phyloP scores from a whole-genome alignment of 2,113 vertebrate species.

The Eira barbara region DNA sequence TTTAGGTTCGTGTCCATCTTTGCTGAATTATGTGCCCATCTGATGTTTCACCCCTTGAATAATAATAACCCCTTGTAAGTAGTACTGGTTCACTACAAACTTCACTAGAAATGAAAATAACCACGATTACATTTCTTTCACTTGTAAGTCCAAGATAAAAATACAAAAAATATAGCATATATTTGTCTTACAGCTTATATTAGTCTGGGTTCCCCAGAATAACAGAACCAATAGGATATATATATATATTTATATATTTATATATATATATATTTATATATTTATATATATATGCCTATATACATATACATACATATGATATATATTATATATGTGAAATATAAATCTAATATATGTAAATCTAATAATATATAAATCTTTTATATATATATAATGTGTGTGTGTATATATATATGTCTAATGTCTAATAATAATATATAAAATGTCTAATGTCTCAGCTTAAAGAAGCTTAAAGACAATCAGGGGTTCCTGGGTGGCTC shows the following conservation, averaged over 20 bases:
- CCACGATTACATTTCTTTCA: not conserved
- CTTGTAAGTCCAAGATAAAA: not conserved
- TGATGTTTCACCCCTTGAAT: not conserved
- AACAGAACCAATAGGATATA: not conserved
- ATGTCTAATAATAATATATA: too few relatives aligned
- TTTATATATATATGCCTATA: not conserved
- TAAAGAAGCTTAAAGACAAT: not conserved
- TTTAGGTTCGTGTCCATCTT: not conserved
- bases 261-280: too few relatives aligned
- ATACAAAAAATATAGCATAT: not conserved
- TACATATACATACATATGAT: not conserved
- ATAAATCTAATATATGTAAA: too few relatives aligned
- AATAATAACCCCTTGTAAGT: not conserved
- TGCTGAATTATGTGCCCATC: not conserved
- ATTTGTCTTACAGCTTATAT: not conserved
- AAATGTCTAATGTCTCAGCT: not conserved
- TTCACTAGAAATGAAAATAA: not conserved
- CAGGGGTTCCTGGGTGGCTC: too few relatives aligned
- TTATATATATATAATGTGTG: too few relatives aligned
- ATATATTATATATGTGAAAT: too few relatives aligned
- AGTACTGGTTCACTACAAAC: not conserved
- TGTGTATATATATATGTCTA: not conserved
- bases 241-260: too few relatives aligned
- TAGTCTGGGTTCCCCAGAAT: not conserved
- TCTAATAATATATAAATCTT: too few relatives aligned